Percentiles rank a stretch among this genome's conserved stretches.
Evolutionary conservation across 2,888 invertebrate genomes (phyloP).

Genomic region (Callyntrura sp.): DNA sequence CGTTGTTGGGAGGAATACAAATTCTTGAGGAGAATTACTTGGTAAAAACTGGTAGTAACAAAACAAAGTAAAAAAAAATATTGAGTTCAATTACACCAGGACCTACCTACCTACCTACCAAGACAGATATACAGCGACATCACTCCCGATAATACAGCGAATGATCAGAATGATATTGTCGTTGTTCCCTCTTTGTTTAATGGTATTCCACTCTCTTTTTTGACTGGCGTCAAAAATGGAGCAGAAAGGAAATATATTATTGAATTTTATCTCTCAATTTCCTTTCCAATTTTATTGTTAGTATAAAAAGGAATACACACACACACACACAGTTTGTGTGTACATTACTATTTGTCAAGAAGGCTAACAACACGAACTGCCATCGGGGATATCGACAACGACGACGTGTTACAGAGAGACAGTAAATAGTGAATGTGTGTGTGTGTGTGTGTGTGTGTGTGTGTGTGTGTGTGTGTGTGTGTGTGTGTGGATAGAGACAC

Average conservation of each 20-base stretch:
- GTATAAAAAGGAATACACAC: too few species aligned
- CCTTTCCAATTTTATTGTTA: not conserved
- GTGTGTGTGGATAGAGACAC: not conserved
- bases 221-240: constrained; percentile 19
- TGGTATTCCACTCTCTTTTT: not conserved
- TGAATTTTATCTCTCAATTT: constrained; percentile 42
- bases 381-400: constrained; percentile 5
- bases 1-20: not conserved
- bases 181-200: not conserved
- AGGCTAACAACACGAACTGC: not conserved
- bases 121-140: not conserved
- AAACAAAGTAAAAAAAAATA: constrained; percentile 4
- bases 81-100: constrained; percentile 7
- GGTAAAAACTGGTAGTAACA: not conserved
- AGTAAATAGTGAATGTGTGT: not conserved
- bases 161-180: not conserved
- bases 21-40: not conserved
- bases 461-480: not conserved
- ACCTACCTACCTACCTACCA: too few species aligned
- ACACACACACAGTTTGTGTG: too few species aligned
- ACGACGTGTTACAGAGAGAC: constrained; percentile 5
- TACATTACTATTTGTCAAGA: not conserved
- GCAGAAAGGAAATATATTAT: constrained; percentile 3
- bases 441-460: not conserved
- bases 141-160: not conserved